phyloP scores from a whole-genome alignment of 2,113 vertebrate genomes.

The Ochotona curzoniae region DNA sequence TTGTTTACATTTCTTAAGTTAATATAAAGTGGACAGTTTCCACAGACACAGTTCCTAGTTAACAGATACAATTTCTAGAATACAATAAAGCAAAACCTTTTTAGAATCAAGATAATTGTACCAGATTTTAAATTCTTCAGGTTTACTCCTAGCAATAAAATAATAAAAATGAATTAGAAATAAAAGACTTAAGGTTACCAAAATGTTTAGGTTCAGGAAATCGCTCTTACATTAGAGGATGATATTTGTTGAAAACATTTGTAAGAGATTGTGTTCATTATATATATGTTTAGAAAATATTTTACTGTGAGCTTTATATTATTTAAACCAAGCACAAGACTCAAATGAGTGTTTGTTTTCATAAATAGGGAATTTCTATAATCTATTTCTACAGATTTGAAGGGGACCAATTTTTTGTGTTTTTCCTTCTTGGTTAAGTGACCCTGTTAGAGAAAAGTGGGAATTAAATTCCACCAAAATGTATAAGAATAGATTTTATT shows the following conservation, averaged over 20 bases:
- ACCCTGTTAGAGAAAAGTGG: background rate
- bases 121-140: background rate
- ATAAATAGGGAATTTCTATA: background rate
- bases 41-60: no score
- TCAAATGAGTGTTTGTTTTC: slow-evolving; percentile 2
- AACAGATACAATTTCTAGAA: no score
- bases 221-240: background rate
- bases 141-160: background rate
- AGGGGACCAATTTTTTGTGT: background rate
- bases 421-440: background rate
- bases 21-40: no score
- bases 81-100: background rate
- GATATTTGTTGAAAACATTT: background rate
- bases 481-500: background rate
- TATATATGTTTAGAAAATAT: slow-evolving; percentile 1
- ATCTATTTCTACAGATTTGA: background rate
- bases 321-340: background rate
- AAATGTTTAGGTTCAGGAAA: slow-evolving; percentile 11
- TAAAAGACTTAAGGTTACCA: background rate
- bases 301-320: slow-evolving; percentile 28
- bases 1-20: no score
- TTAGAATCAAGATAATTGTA: background rate
- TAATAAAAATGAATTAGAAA: background rate
- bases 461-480: background rate
- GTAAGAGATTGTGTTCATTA: background rate